phyloP scores from a whole-genome alignment of 2,797 vertebrate genomes.

The Gymnothorax javanicus region DNA sequence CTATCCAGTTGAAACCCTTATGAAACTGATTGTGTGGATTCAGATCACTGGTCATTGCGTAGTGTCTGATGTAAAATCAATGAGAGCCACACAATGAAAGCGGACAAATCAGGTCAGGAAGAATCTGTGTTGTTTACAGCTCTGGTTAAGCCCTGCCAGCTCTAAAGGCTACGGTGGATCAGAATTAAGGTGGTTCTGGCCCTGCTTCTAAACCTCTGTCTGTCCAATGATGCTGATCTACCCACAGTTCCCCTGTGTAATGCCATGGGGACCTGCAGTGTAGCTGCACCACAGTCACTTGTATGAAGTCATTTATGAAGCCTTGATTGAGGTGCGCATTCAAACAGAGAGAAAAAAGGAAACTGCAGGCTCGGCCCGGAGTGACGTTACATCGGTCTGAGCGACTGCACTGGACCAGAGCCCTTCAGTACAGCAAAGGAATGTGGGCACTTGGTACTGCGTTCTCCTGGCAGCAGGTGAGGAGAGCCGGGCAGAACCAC shows the following conservation, averaged over 20 bases:
- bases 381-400: not conserved
- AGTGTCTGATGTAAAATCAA: conserved; percentile 23
- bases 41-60: conserved; percentile 15
- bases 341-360: not conserved
- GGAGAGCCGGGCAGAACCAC: not conserved
- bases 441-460: not conserved
- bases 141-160: not conserved
- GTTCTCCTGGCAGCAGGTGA: not conserved
- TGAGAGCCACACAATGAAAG: not conserved
- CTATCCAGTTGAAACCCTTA: conserved; percentile 16
- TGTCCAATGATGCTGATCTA: not conserved
- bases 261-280: not conserved
- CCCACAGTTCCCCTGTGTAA: not conserved
- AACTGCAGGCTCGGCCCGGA: not conserved
- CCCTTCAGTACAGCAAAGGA: not conserved
- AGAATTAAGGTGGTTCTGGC: not conserved
- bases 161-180: not conserved
- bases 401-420: not conserved
- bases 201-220: not conserved
- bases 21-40: conserved; percentile 27
- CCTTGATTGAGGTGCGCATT: not conserved
- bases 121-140: conserved; percentile 2
- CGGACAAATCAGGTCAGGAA: conserved; percentile 13
- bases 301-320: not conserved
- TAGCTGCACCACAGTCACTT: conserved; percentile 13